A percentile compares a stretch with the other conserved stretches of the same genome.
Evolutionary conservation across 2,797 vertebrate genomes (phyloP).

Genomic region (Ctenopoma kingsleyae): DNA sequence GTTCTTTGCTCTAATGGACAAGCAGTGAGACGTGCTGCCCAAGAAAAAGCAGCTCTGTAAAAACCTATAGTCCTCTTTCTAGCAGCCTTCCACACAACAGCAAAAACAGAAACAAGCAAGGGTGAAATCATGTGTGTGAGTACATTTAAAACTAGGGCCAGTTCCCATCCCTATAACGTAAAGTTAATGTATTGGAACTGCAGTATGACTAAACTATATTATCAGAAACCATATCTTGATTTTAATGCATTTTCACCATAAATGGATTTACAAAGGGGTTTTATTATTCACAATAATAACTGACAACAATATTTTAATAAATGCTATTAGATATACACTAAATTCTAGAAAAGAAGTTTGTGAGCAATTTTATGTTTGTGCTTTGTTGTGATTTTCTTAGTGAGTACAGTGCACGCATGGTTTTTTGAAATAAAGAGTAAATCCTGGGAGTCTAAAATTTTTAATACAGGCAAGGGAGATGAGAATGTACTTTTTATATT

Average conservation of each 20-base stretch:
- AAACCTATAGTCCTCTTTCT: constrained; percentile 14
- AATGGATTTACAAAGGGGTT: neutral
- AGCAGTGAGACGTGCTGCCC: constrained; percentile 34
- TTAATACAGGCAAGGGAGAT: constrained; percentile 57
- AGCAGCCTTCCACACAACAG: constrained; percentile 15
- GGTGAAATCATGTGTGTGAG: neutral
- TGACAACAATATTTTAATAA: constrained; percentile 20
- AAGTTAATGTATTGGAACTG: constrained; percentile 13
- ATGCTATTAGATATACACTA: constrained; percentile 12
- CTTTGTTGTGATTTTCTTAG: constrained; percentile 34
- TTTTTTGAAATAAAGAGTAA: constrained; percentile 52
- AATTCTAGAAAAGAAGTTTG: constrained; percentile 19
- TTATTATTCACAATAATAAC: constrained; percentile 5
- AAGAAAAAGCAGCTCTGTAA: constrained; percentile 29
- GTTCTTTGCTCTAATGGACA: constrained; percentile 52
- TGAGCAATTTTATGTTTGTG: constrained; percentile 28
- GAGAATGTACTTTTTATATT: constrained; percentile 78
- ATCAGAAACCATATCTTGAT: constrained; percentile 5
- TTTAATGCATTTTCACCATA: neutral
- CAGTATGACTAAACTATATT: constrained; percentile 8
- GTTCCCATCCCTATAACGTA: constrained; percentile 8
- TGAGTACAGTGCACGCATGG: constrained; percentile 35
- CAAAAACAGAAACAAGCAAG: constrained; percentile 22
- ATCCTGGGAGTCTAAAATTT: constrained; percentile 34
- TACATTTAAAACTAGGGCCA: constrained; percentile 17